Conservation (phyloP, 2,797 vertebrate species). For the Decapterus maruadsi region DNA sequence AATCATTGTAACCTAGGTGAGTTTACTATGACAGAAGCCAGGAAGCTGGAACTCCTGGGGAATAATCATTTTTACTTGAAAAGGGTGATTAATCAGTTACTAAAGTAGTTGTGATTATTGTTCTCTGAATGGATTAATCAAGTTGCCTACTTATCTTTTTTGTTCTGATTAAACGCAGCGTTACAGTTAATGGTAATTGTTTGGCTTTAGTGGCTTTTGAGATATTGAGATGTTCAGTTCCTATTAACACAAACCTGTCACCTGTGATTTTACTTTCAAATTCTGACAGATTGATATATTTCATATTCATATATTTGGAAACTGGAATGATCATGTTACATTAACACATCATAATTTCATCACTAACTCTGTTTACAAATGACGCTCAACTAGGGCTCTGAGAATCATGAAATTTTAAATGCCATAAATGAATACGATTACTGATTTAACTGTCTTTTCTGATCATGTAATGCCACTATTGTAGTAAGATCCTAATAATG, state of each 20-base stretch:
- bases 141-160: not conserved
- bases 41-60: not conserved
- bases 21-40: too few relatives aligned
- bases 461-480: too few relatives aligned
- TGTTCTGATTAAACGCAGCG: not conserved
- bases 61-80: not conserved
- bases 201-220: not conserved
- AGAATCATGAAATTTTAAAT: too few relatives aligned
- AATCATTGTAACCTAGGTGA: not conserved
- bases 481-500: too few relatives aligned
- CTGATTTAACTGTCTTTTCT: too few relatives aligned
- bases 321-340: not conserved
- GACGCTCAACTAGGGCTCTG: too few relatives aligned
- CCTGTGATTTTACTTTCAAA: too few relatives aligned
- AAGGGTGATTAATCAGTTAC: not conserved
- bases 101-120: not conserved
- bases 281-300: too few relatives aligned
- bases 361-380: too few relatives aligned
- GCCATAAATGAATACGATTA: too few relatives aligned
- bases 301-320: too few relatives aligned
- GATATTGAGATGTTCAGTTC: accelerated
- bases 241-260: not conserved
- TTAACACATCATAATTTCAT: not conserved
- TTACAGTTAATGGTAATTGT: not conserved
- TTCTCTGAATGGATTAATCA: not conserved